Evolutionary conservation across 2,113 vertebrate genomes (phyloP).

Genomic region (Eolophus roseicapilla): DNA sequence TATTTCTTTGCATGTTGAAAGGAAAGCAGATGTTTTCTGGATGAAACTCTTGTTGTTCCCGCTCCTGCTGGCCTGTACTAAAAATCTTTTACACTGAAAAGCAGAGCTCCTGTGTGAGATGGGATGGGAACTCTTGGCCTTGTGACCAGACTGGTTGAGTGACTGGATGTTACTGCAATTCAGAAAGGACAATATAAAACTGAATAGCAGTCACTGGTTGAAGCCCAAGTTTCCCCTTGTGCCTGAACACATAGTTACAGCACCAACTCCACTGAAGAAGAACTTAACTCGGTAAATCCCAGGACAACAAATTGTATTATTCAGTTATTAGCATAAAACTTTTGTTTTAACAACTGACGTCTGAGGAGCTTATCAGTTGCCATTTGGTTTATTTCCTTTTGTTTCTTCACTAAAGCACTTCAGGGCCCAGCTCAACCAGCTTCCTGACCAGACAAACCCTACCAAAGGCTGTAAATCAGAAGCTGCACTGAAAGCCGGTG

Average conservation of each 20-base stretch:
- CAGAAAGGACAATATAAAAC: neutral
- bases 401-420: neutral
- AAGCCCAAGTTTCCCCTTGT: neutral
- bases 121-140: neutral
- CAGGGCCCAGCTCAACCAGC: neutral
- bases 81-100: neutral
- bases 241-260: neutral
- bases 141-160: neutral
- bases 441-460: neutral
- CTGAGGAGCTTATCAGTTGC: neutral
- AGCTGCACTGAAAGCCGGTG: neutral
- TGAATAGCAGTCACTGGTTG: neutral
- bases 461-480: neutral
- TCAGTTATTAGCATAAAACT: neutral
- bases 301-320: neutral
- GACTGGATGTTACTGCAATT: neutral
- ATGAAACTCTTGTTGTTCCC: neutral
- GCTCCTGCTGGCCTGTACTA: neutral
- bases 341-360: neutral
- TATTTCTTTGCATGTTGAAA: neutral
- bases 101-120: neutral
- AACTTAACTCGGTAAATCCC: neutral
- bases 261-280: neutral
- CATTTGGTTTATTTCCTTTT: neutral
- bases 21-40: neutral